Evolutionary conservation across 2,888 invertebrate species (phyloP).

Genomic region (Siphonodentalium dalli): DNA sequence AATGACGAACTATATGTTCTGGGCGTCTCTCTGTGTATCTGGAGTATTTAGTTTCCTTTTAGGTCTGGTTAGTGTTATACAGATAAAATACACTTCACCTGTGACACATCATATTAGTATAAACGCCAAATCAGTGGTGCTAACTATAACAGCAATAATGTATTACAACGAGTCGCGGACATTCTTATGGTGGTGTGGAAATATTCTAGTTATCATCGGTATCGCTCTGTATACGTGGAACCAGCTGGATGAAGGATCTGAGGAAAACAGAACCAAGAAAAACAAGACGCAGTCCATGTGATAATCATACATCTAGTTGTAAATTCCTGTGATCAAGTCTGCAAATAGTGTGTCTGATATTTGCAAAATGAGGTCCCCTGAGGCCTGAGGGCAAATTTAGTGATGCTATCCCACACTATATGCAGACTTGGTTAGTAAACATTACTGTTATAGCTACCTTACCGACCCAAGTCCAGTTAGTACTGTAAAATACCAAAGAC

Average conservation of each 20-base stretch:
- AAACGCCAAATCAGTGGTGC: conserved; percentile 62
- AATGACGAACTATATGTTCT: conserved; percentile 36
- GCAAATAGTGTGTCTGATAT: too few relatives aligned
- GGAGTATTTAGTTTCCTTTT: conserved; percentile 57
- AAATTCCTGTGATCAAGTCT: too few relatives aligned
- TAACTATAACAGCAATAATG: conserved; percentile 61
- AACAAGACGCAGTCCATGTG: too few relatives aligned
- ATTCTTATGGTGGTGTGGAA: conserved; percentile 61
- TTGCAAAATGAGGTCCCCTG: too few relatives aligned
- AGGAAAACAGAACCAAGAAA: too few relatives aligned
- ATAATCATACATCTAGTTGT: too few relatives aligned
- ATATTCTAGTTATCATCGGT: conserved; percentile 57
- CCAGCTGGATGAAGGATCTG: conserved; percentile 35
- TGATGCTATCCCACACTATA: too few relatives aligned
- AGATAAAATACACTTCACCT: conserved; percentile 63
- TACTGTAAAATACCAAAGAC: too few relatives aligned
- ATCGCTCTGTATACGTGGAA: conserved; percentile 55
- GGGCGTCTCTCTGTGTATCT: conserved; percentile 48
- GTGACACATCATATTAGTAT: conserved; percentile 63
- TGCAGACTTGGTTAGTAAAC: too few relatives aligned
- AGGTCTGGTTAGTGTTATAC: conserved; percentile 61
- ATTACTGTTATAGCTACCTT: too few relatives aligned
- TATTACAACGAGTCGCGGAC: conserved; percentile 55
- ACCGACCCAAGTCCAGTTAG: too few relatives aligned
- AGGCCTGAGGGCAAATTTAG: too few relatives aligned